These are phyloP conservation scores for Caenorhabditis panamensis DNA, from an alignment of 2,888 invertebrate species.

Conservation along the genomic window DNA sequence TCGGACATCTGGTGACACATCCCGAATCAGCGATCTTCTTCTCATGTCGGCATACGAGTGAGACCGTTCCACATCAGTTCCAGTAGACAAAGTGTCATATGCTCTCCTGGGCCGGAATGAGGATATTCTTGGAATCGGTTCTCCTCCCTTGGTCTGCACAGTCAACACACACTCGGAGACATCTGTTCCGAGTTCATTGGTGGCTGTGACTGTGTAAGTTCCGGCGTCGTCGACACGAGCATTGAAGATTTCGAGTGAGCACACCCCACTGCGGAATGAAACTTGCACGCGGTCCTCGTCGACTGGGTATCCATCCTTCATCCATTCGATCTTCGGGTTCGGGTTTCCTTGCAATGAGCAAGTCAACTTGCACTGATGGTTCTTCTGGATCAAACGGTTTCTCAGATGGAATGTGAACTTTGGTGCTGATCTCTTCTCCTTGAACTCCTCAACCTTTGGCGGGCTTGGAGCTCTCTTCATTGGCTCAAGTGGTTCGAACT, in stretches of 20 bases:
- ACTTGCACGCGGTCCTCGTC: constrained; percentile 86
- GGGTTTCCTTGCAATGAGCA: constrained; percentile 97
- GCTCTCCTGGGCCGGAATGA: constrained; percentile 65
- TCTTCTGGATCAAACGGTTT: constrained; percentile 96
- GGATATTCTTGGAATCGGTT: constrained; percentile 67
- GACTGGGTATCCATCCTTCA: constrained; percentile 93
- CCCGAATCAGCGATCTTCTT: constrained; percentile 59
- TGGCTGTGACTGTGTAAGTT: constrained; percentile 94
- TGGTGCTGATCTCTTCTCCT: constrained; percentile 93
- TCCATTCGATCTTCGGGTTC: constrained; percentile 86
- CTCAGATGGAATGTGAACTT: constrained; percentile 98
- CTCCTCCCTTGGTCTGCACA: constrained; percentile 88
- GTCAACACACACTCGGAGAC: constrained; percentile 94
- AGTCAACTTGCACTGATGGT: constrained; percentile 94
- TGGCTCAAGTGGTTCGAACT: constrained; percentile 71
- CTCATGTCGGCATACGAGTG: constrained; percentile 68
- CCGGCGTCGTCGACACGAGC: constrained; percentile 96
- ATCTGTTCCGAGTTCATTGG: constrained; percentile 93
- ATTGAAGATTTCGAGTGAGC: constrained; percentile 95
- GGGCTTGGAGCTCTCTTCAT: constrained; percentile 71
- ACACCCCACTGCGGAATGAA: constrained; percentile 91
- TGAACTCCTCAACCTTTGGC: constrained; percentile 86
- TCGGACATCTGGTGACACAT: constrained; percentile 63
- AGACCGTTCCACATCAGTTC: constrained; percentile 61
- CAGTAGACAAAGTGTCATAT: constrained; percentile 55